These are phyloP conservation scores for Patella pellucida DNA, from an alignment of 2,888 invertebrate species.

Conservation along the genomic window DNA sequence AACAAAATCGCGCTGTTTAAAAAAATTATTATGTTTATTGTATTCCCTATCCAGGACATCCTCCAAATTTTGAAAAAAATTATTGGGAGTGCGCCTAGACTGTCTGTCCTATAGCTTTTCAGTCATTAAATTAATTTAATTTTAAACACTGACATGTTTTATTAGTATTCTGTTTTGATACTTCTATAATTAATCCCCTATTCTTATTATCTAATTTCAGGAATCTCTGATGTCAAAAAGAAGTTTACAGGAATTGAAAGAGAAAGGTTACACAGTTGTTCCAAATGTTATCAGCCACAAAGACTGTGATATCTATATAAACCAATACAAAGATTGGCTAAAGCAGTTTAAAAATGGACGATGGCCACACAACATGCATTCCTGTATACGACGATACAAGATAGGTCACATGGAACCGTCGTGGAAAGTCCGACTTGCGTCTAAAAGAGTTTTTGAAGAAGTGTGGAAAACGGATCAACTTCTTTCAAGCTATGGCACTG, in stretches of 20 bases:
- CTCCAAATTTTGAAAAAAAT: too few relatives aligned
- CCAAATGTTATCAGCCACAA: slow-evolving; percentile 37
- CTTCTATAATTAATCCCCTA: too few relatives aligned
- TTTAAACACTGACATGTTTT: too few relatives aligned
- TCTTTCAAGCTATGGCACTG: slow-evolving; percentile 57
- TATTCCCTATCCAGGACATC: too few relatives aligned
- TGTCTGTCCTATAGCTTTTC: too few relatives aligned
- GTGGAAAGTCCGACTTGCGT: slow-evolving; percentile 54
- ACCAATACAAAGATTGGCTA: slow-evolving; percentile 49
- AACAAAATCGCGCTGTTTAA: too few relatives aligned
- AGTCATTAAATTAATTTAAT: too few relatives aligned
- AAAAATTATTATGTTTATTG: too few relatives aligned
- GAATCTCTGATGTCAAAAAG: slow-evolving; percentile 31
- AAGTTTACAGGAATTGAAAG: slow-evolving; percentile 40
- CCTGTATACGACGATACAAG: slow-evolving; percentile 56
- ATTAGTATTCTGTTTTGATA: too few relatives aligned
- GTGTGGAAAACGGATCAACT: slow-evolving; percentile 62
- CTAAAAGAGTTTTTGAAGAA: slow-evolving; percentile 55
- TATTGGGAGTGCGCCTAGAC: too few relatives aligned
- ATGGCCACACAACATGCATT: slow-evolving; percentile 46
- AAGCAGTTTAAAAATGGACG: slow-evolving; percentile 41
- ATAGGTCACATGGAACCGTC: slow-evolving; percentile 53
- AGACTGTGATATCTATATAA: slow-evolving; percentile 48
- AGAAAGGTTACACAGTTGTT: slow-evolving; percentile 54
- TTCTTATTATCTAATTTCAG: too few relatives aligned